Percentiles rank a stretch among this genome's conserved stretches.
phyloP scores from a whole-genome alignment of 2,113 vertebrate genomes.

The Strigops habroptila region DNA sequence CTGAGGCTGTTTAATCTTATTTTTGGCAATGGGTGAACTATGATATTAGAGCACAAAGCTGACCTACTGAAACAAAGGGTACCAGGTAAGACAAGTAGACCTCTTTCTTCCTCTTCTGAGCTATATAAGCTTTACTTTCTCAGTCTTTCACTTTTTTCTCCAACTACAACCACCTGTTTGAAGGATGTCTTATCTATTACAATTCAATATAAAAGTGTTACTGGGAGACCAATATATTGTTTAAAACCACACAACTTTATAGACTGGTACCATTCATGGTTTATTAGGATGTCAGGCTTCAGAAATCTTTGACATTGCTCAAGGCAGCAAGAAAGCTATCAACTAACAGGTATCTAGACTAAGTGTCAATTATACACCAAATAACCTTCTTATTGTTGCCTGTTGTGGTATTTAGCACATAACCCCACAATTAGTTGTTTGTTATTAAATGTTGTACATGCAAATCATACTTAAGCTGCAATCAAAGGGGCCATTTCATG shows the following conservation, averaged over 20 bases:
- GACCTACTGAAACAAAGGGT: not conserved
- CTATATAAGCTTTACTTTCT: not conserved
- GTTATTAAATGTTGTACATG: not conserved
- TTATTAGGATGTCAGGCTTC: not conserved
- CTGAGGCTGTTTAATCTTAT: not conserved
- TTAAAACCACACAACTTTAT: not conserved
- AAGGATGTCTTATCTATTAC: not conserved
- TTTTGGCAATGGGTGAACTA: not conserved
- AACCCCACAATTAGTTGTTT: not conserved
- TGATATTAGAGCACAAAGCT: not conserved
- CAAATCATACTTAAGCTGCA: not conserved
- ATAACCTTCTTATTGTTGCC: not conserved
- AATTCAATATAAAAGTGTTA: not conserved
- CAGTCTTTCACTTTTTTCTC: not conserved
- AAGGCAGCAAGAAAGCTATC: not conserved
- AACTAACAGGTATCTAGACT: not conserved
- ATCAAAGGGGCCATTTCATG: not conserved
- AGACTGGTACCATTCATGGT: accelerated
- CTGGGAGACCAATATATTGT: not conserved
- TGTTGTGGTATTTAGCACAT: not conserved
- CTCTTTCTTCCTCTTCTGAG: not conserved
- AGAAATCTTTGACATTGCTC: not conserved
- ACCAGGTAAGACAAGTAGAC: not conserved
- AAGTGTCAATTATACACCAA: not conserved
- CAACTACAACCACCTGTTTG: not conserved